phyloP scores from a whole-genome alignment of 2,113 vertebrate genomes.

The Pagrus major region DNA sequence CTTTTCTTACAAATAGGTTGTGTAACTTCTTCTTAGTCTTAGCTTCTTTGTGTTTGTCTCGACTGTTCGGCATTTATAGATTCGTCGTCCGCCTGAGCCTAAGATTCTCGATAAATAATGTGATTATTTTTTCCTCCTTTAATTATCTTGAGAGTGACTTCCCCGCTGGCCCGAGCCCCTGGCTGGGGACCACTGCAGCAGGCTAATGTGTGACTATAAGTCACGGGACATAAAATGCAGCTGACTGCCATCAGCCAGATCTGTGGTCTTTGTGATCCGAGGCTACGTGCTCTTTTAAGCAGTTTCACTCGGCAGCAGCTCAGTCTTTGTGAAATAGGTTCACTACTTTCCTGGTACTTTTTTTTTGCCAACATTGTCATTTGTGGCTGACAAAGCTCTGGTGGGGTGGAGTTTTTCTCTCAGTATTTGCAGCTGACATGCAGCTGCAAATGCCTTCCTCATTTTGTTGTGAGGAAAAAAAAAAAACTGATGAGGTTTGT shows the following conservation, averaged over 20 bases:
- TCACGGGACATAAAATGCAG: slow-evolving; percentile 1
- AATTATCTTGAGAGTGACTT: not conserved
- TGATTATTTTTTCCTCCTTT: not conserved
- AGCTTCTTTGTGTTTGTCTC: too few species aligned
- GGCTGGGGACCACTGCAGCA: not conserved
- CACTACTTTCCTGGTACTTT: too few species aligned
- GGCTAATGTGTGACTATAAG: not conserved
- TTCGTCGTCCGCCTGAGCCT: too few species aligned
- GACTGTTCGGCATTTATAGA: too few species aligned
- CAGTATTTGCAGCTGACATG: not conserved
- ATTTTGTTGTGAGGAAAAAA: slow-evolving; percentile 23
- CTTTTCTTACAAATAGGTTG: too few species aligned
- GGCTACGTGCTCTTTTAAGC: not conserved
- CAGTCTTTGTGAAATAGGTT: not conserved
- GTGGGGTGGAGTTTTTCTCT: not conserved
- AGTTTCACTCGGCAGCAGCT: not conserved
- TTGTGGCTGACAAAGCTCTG: not conserved
- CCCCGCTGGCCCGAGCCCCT: too few species aligned
- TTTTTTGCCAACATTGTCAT: not conserved
- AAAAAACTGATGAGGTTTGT: not conserved
- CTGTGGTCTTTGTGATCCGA: not conserved
- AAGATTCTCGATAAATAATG: too few species aligned
- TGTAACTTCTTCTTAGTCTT: too few species aligned
- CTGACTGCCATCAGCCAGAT: not conserved
- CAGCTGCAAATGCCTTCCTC: slow-evolving; percentile 15